Conservation (phyloP, 1,140 invertebrate species). For the Drosophila sturtevanti region DNA sequence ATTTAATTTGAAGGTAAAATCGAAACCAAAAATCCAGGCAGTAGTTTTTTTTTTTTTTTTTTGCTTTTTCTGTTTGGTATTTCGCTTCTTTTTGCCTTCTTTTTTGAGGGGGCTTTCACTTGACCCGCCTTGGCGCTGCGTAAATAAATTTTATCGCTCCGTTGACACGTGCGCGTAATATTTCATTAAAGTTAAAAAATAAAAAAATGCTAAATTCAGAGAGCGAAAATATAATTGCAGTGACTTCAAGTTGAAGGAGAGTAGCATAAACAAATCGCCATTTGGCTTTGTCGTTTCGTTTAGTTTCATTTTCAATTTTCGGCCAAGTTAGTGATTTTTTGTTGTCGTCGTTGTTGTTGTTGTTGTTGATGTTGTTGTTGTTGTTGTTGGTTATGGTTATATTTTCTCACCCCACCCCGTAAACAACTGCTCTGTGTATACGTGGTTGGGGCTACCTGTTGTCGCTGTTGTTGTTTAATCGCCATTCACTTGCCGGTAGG, state of each 20-base stretch:
- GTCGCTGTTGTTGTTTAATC: constrained; percentile 6
- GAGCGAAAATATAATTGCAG: constrained; percentile 40
- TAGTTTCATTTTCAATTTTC: constrained; percentile 77
- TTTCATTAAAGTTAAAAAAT: constrained; percentile 65
- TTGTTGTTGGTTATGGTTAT: constrained; percentile 60
- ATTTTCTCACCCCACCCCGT: not conserved
- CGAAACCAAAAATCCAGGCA: constrained; percentile 27
- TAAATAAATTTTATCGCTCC: constrained; percentile 77
- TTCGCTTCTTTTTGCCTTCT: too few species aligned
- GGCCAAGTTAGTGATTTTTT: constrained; percentile 70
- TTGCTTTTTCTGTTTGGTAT: too few species aligned
- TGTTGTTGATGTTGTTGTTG: too few species aligned
- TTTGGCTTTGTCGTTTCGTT: constrained; percentile 45
- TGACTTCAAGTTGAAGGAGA: constrained; percentile 32
- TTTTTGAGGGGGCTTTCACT: constrained; percentile 81
- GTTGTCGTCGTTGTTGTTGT: too few species aligned
- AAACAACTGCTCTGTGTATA: too few species aligned
- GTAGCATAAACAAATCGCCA: constrained; percentile 70
- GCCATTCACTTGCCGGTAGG: not conserved
- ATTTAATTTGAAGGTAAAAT: constrained; percentile 75
- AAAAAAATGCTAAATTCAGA: constrained; percentile 24
- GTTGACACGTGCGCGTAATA: constrained; percentile 81
- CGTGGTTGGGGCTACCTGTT: constrained; percentile 7
- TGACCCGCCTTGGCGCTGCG: constrained; percentile 73
- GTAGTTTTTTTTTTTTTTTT: not conserved